phyloP scores from a whole-genome alignment of 2,888 invertebrate genomes.

The Ferdinandea cuprea region DNA sequence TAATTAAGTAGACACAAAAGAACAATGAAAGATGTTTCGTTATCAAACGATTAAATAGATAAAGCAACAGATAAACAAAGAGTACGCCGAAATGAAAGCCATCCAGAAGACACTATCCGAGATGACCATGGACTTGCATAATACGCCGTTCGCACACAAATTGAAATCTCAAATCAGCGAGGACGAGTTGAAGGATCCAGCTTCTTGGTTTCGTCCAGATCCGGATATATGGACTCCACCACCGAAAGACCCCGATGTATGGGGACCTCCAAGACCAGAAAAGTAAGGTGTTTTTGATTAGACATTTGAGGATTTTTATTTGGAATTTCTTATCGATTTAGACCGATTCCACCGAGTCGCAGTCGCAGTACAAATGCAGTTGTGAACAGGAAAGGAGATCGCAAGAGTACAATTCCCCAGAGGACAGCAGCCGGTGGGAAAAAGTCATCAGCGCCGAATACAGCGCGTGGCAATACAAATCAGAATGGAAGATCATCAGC shows the following conservation, averaged over 20 bases:
- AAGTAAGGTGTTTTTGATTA: constrained; percentile 85
- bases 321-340: constrained; percentile 43
- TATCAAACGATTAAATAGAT: constrained; percentile 86
- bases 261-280: constrained; percentile 92
- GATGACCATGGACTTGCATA: constrained; percentile 82
- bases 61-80: constrained; percentile 93
- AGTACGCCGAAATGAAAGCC: constrained; percentile 95
- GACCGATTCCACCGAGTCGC: constrained; percentile 79
- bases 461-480: constrained; percentile 73
- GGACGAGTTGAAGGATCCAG: constrained; percentile 81
- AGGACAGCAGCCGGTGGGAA: constrained; percentile 72
- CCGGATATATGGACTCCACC: constrained; percentile 91
- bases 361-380: constrained; percentile 76
- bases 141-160: constrained; percentile 83
- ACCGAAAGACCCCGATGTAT: constrained; percentile 90
- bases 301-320: constrained; percentile 2
- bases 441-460: constrained; percentile 71
- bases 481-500: constrained; percentile 64
- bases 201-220: constrained; percentile 87
- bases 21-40: constrained; percentile 15
- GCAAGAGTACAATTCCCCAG: constrained; percentile 80
- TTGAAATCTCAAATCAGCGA: constrained; percentile 80
- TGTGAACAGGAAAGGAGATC: constrained; percentile 76
- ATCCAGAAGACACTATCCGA: constrained; percentile 82
- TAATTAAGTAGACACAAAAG: not conserved